Conservation (phyloP, 2,113 vertebrate species). For the Lynx canadensis region DNA sequence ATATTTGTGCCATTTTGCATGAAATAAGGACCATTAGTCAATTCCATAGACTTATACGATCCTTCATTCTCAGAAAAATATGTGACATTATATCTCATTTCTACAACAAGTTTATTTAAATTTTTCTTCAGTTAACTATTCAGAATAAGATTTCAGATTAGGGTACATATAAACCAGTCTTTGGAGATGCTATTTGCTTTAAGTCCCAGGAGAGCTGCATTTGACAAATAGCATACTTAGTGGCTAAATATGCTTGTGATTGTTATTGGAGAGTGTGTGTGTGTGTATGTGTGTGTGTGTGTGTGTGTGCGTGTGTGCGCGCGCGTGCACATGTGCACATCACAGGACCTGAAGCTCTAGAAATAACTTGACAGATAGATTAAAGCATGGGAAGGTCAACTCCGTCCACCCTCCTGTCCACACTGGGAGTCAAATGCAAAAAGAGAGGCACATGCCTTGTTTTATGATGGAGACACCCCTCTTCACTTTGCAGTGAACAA, state of each 20-base stretch:
- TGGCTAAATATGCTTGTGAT: neutral
- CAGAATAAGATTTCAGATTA: conserved; percentile 33
- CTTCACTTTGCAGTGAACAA: conserved; percentile 73
- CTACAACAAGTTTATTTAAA: conserved; percentile 6
- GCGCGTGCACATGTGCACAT: neutral
- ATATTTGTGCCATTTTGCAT: conserved; percentile 1
- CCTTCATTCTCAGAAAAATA: conserved; percentile 35
- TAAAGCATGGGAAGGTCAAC: neutral
- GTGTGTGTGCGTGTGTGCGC: rapidly evolving
- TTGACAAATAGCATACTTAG: neutral
- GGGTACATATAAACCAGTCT: neutral
- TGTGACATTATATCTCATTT: neutral
- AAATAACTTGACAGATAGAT: conserved; percentile 12
- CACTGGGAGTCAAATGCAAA: conserved; percentile 39
- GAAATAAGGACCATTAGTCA: conserved; percentile 16
- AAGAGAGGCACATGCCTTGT: neutral
- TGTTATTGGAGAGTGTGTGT: neutral
- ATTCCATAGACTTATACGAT: neutral
- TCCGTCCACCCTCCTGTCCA: neutral
- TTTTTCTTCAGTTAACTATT: neutral
- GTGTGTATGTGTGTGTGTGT: neutral
- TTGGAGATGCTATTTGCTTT: neutral
- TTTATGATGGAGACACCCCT: conserved; percentile 26
- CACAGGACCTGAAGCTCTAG: neutral
- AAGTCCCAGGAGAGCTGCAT: neutral